Evolutionary conservation across 2,888 invertebrate species (phyloP), one percentile per base, ranked within the genome.

Genomic region (Gerris lacustris): DNA sequence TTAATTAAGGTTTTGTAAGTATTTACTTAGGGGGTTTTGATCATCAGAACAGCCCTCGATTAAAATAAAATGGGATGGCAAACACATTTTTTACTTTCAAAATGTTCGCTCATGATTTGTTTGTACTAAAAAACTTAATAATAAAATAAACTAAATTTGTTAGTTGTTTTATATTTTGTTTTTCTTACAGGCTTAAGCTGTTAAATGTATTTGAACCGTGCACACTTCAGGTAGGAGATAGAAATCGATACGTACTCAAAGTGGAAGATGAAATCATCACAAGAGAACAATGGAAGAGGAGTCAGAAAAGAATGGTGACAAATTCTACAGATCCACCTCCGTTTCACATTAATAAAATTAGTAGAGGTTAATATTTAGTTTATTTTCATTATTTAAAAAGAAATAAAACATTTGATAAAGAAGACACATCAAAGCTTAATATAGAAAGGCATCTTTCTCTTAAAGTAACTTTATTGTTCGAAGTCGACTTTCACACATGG

Each of bases 191-290:
- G 77, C 82, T 96, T 69, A 91, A 91, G 79, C 84, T 92, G 74
- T 82, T 96, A 74, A 94, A 93, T 78, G 88, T 92, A 71, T 92
- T 93, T 77, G 91, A 92, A 79, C 89, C 92, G 64, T 91, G 91
- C 79, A 92, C 91, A 75, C 84, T 94, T 76, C 94, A 96, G 83
- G 88, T 96, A 66, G 92, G 93, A 70, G 95, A 96, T 81, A 86
- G 93, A 73, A 91, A 90, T 80, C 90, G 90, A 80, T 88, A 96
- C 78, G 88, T 88, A 71, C 86, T 94, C 76, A 86, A 87, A 72
- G 85, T 88, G 9, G 85, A 86, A 76, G 95, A 96, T 82, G 84
- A 85, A 55, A 85, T 92, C 73, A 80, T 91, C 71, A 89, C 88
- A 75, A 88, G 89, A 78, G 87, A 88, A 74, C 88, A 89, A 75